Base-by-base conservation (phyloP, 2,797 vertebrate species). In the Myotis planiceps region DNA sequence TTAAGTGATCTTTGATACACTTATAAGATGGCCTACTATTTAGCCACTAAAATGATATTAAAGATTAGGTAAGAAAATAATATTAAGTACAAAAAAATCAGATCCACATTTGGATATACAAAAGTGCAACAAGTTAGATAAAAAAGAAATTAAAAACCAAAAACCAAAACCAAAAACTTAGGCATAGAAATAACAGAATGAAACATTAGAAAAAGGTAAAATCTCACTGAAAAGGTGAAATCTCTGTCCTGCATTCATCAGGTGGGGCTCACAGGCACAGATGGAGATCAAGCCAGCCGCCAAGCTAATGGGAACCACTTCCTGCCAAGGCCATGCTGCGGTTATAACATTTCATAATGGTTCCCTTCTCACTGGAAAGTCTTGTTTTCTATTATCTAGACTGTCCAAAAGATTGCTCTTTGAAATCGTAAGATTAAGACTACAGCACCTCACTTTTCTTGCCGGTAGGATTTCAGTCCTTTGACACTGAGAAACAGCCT, bases 311-410 rank as follows among this genome's bases (percentile, higher is more conserved):
- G 60, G 15, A 72, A 71, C 55, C 18, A 16, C n/a, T 68, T 71
- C 90, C 69, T 69, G 19, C 42, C 25, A 39, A 60, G 51, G 69
- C 32, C 69, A 15, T 5, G 45, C 23, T 27, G 45, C 3, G 29
- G 18, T 25, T 19, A 1, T 74, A 76, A 85, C 74, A 45, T 51
- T 49, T 85, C 69, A 47, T 15, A 42, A 74, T 8, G 23, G 29
- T 32, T 21, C n/a, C 14, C 32, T 96, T 80, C 66, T 68, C 74
- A 53, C 80, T 39, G 69, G 69, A 93, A 72, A 53, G 58, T 76
- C 79, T 78, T 88, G 65, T 82, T 96, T 90, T 84, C 21, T 80
- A 81, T 78, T 66, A 89, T 63, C 16, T 45, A 84, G 47, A 75
- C 29, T 9, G 32, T 75, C 16, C 37, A 25, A 91, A 87, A 66